Evolutionary conservation across 1,140 invertebrate genomes (phyloP), one percentile per base, ranked within the genome.

Genomic region (Trypoxylus dichotomus): DNA sequence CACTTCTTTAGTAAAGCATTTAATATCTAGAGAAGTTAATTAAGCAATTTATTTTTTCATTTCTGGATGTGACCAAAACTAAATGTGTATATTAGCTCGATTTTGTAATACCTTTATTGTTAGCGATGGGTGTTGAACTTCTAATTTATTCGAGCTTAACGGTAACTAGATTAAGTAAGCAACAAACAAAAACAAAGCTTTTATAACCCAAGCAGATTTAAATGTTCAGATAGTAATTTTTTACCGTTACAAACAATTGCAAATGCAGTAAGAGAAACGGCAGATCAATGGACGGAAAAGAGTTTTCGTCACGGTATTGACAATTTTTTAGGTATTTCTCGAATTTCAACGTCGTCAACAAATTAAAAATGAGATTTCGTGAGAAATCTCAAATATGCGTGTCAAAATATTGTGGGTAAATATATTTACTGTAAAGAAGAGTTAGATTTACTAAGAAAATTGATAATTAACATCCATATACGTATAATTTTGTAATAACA

Each of bases 221-320:
- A 54, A n/a, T 19, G 47, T 54, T 54, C 47, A 5, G 47, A 54
- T 54, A 54, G 19, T 54, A 54, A 54, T 54, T 54, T n/a, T 54
- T 54, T 54, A 54, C 47, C 47, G 47, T 54, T 54, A n/a, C 19
- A n/a, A 54, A 21, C 15, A 54, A 54, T 54, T 54, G 47, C 47
- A 54, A 54, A 54, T 54, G 8, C 47, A 54, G 7, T 15, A 15
- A 54, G 19, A 54, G 47, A 54, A 54, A 54, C 47, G 47, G 19
- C 15, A 54, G 47, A 54, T 54, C 47, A 54, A 54, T 54, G 47
- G 47, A 54, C 47, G 47, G 47, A 54, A 54, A 54, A 54, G 47
- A 54, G 15, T 19, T 54, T 54, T 54, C 15, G 47, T 54, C 47
- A 54, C 47, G 47, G 47, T 54, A 54, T 54, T 54, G 47, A 54